Base-by-base conservation (phyloP, 2,888 invertebrate species). In the Cheilosia soror region DNA sequence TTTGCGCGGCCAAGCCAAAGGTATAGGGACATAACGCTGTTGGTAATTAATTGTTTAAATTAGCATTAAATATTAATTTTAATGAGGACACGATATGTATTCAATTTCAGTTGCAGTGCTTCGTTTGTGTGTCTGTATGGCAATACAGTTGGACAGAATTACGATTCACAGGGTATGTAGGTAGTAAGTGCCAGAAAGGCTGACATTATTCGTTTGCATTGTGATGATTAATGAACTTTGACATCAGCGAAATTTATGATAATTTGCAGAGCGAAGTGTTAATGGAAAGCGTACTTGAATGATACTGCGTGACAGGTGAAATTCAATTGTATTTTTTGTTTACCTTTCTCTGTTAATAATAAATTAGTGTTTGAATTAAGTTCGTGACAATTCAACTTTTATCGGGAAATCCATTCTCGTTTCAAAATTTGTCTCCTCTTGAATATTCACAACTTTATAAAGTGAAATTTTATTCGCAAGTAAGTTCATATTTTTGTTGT, bases 21-120 rank as follows among this genome's bases (percentile, higher is more conserved):
- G 37, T 9, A 37, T 3, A 37, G 11, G 55, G 68, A 62, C 15
- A 53, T 60, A 33, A 33, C 7, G 15, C 55, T 42, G 72, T 29
- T 27, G 58, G 66, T 72, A 62, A 78, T 82, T 66, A 78, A 82
- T 82, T 72, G 72, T 66, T 78, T 69, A 77, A 82, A 82, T 82
- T 72, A 82, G 51, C 78, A 78, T 83, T 62, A 78, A 62, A 78
- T 66, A 72, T 78, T 78, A 55, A 83, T 83, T 83, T 83, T 51
- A 68, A 83, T 78, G n/a, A 33, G 49, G 15, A 60, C 72, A 29
- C 66, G 40, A 72, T 73, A 63, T 78, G 68, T 44, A 49, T 76
- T 75, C 47, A 55, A 76, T 68, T 76, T 53, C 29, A 29, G 29
- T 49, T 47, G 27, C 15, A 33, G 31, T 33, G 2, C 3, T 42